phyloP scores from a whole-genome alignment of 2,113 vertebrate genomes.

The Seriola rivoliana region DNA sequence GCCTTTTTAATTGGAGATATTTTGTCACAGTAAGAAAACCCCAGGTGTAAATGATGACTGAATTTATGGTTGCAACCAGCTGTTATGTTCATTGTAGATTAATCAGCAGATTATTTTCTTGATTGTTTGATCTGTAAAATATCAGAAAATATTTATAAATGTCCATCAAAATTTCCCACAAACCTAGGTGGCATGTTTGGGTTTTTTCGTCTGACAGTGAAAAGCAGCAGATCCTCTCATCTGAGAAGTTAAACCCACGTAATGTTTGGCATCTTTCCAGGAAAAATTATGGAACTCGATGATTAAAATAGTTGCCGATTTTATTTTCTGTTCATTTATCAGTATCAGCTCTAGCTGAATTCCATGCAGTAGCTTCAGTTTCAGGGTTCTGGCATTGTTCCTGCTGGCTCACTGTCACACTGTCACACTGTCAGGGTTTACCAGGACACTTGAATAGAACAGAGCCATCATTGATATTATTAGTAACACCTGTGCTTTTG shows the following conservation, averaged over 20 bases:
- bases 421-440: neutral
- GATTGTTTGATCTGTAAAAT: neutral
- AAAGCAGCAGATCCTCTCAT: neutral
- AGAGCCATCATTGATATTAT: neutral
- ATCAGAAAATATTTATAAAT: neutral
- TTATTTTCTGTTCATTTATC: neutral
- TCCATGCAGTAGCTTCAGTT: neutral
- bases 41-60: neutral
- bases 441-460: neutral
- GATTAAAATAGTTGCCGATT: neutral
- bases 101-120: neutral
- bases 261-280: neutral
- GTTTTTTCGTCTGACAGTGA: neutral
- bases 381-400: neutral
- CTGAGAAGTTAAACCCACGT: neutral
- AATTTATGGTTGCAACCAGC: neutral
- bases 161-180: neutral
- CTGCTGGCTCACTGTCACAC: neutral
- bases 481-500: neutral
- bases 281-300: neutral
- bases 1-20: neutral
- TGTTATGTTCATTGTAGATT: neutral
- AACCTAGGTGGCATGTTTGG: neutral
- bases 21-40: neutral
- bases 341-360: neutral